Evolutionary conservation across 2,113 vertebrate species (phyloP).

Genomic region (Rhynchopsitta pachyrhyncha): DNA sequence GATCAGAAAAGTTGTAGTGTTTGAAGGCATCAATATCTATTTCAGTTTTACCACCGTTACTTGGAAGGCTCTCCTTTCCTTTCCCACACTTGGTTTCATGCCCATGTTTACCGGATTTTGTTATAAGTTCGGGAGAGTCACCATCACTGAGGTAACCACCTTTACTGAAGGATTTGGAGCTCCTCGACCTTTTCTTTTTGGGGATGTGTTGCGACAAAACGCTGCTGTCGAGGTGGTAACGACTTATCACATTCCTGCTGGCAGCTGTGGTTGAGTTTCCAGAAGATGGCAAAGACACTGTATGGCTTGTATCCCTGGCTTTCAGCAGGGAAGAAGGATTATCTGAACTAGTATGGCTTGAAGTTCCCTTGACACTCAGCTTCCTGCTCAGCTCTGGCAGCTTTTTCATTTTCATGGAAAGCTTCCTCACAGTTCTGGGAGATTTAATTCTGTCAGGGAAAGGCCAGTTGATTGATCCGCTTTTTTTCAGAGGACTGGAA

Average conservation of each 20-base stretch:
- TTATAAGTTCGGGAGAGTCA: slow-evolving; percentile 91
- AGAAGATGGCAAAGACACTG: slow-evolving; percentile 72
- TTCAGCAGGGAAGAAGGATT: slow-evolving; percentile 67
- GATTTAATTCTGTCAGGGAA: slow-evolving; percentile 98
- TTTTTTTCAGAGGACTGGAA: slow-evolving; percentile 90
- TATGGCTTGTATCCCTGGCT: slow-evolving; percentile 67
- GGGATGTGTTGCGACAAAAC: slow-evolving; percentile 88
- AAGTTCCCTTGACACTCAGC: slow-evolving; percentile 86
- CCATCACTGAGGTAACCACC: slow-evolving; percentile 97
- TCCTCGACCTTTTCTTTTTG: slow-evolving; percentile 83
- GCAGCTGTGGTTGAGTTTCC: slow-evolving; percentile 79
- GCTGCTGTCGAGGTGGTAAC: slow-evolving; percentile 95
- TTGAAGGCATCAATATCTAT: slow-evolving; percentile 94
- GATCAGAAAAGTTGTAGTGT: slow-evolving; percentile 93
- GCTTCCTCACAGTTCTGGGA: slow-evolving; percentile 93
- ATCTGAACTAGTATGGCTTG: slow-evolving; percentile 71
- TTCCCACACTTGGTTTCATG: slow-evolving; percentile 80
- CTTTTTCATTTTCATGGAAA: slow-evolving; percentile 98
- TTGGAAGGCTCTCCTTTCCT: slow-evolving; percentile 72
- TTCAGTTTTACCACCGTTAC: slow-evolving; percentile 78
- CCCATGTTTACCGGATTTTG: slow-evolving; percentile 88
- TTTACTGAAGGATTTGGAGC: slow-evolving; percentile 89
- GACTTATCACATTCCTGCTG: slow-evolving; percentile 95
- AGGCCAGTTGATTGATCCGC: slow-evolving; percentile 92
- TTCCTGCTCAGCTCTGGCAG: slow-evolving; percentile 96